Percentiles rank a stretch among this genome's conserved stretches.
Conservation (phyloP, 2,888 invertebrate genomes). For the Dysmachus trigonus region DNA sequence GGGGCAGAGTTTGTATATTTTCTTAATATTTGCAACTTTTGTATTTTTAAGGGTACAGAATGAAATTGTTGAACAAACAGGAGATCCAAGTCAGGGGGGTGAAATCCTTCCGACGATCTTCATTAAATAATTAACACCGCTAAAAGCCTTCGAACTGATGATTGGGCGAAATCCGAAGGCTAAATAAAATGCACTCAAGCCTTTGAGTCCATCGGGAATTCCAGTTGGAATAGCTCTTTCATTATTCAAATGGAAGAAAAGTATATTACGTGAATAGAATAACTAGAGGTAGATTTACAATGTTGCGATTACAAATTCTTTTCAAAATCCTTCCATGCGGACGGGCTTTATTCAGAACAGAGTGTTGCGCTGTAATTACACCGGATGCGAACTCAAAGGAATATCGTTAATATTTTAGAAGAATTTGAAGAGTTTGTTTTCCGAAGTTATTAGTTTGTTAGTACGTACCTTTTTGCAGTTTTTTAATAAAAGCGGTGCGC, state of each 20-base stretch:
- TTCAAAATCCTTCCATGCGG: not conserved
- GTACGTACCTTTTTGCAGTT: not conserved
- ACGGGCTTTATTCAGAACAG: not conserved
- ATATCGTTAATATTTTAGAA: not conserved
- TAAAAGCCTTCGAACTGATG: not conserved
- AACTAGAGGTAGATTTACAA: not conserved
- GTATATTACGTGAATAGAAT: not conserved
- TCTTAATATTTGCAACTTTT: not conserved
- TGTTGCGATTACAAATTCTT: not conserved
- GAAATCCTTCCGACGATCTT: not conserved
- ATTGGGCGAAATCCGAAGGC: not conserved
- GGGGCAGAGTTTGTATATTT: not conserved
- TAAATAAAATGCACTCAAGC: not conserved
- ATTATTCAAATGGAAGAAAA: not conserved
- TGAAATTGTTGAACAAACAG: not conserved
- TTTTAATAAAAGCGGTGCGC: no score
- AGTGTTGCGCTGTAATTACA: not conserved
- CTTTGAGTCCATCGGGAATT: not conserved
- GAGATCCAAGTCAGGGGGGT: not conserved
- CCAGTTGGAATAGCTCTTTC: not conserved
- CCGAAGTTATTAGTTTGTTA: not conserved
- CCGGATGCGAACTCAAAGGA: not conserved
- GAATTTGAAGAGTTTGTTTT: not conserved
- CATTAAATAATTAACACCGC: not conserved
- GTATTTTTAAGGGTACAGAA: not conserved